Percentiles rank a stretch among this genome's conserved stretches.
Evolutionary conservation across 2,888 invertebrate species (phyloP).

Genomic region (Augochlorella aurata): DNA sequence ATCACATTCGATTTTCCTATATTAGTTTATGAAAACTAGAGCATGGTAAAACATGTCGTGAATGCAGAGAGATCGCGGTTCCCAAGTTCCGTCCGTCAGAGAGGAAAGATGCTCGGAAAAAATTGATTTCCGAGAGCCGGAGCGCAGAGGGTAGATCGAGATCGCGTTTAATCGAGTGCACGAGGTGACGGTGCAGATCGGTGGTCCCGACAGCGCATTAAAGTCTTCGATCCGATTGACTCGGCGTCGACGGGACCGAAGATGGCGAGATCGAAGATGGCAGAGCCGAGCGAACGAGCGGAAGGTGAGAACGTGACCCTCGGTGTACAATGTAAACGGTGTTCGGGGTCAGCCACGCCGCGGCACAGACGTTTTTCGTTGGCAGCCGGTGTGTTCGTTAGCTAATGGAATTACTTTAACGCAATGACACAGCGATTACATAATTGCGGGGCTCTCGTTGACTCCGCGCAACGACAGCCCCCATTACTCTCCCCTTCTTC

Average conservation of each 20-base stretch:
- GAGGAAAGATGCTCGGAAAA: neutral
- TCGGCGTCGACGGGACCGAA: constrained; percentile 33
- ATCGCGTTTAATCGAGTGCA: constrained; percentile 40
- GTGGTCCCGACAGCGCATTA: constrained; percentile 52
- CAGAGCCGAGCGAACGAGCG: constrained; percentile 23
- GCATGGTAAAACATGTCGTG: too few relatives aligned
- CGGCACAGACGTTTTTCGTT: constrained; percentile 37
- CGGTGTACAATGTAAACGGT: constrained; percentile 42
- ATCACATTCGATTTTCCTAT: too few relatives aligned
- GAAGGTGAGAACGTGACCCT: constrained; percentile 65
- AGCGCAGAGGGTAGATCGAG: neutral
- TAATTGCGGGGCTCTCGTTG: constrained; percentile 73
- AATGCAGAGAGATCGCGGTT: too few relatives aligned
- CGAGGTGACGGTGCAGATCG: constrained; percentile 47
- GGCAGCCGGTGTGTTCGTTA: constrained; percentile 61
- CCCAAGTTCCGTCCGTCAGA: neutral
- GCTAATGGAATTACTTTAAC: constrained; percentile 80
- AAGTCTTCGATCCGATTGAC: constrained; percentile 56
- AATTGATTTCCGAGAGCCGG: neutral
- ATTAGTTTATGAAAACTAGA: too few relatives aligned
- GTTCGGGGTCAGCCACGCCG: constrained; percentile 35
- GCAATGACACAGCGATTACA: constrained; percentile 81
- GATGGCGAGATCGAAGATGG: constrained; percentile 6
- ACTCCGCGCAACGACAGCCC: constrained; percentile 56
- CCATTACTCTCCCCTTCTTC: constrained; percentile 53